Percentiles rank a stretch among this genome's conserved stretches.
Conservation (phyloP, 2,113 vertebrate genomes). For the Phaethon lepturus region DNA sequence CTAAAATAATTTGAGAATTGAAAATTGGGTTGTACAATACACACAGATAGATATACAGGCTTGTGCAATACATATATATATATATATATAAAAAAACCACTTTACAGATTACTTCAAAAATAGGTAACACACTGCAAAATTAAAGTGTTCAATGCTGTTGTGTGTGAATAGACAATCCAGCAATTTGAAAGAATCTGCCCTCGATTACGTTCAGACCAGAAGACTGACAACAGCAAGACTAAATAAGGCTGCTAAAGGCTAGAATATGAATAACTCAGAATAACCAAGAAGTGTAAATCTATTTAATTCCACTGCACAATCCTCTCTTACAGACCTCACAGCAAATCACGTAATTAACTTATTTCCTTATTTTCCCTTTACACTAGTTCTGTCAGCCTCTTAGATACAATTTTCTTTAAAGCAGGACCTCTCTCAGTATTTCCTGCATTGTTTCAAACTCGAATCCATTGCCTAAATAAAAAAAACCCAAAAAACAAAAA, state of each 20-base stretch:
- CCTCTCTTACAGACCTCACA: background rate
- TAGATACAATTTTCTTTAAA: background rate
- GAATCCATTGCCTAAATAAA: background rate
- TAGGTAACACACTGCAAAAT: background rate
- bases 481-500: too few species aligned
- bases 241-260: background rate
- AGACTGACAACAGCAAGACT: background rate
- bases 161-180: background rate
- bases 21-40: background rate
- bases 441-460: background rate
- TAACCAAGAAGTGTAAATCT: background rate
- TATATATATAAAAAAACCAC: background rate
- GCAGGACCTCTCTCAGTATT: background rate
- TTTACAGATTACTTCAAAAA: background rate
- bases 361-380: background rate
- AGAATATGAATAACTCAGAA: background rate
- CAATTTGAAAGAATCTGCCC: background rate
- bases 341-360: background rate
- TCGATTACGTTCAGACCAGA: background rate
- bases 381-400: background rate
- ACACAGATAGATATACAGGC: background rate
- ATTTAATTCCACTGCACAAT: background rate
- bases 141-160: background rate
- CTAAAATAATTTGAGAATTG: conserved; percentile 71
- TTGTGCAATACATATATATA: background rate